Base-by-base conservation (phyloP, 2,797 vertebrate species). In the Hephaestus fuliginosus region DNA sequence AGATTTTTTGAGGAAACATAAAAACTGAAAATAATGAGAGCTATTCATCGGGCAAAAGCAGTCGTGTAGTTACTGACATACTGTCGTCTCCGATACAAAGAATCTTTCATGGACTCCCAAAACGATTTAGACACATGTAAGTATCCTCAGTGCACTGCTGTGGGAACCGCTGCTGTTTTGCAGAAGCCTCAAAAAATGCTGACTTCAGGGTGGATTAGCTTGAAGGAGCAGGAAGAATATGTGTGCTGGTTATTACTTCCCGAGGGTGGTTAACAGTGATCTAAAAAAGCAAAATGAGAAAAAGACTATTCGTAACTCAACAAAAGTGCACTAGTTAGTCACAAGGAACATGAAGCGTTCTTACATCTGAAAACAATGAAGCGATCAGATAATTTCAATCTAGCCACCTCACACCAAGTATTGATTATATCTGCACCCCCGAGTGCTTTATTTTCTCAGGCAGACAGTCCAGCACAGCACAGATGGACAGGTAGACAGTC, bases 401-500 rank as follows among this genome's bases (percentile, higher is more conserved):
- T 4, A 53, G 36, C 33, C 18, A 17, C 46, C 66, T 74, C 68
- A 78, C 70, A 55, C 36, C 28, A 56, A 41, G 52, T 66, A 83
- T 78, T 67, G 75, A 86, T 69, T 58, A 48, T 17, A 18, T 71
- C 78, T 48, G n/a, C 22, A 9, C 49, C 44, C 44, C 25, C 4
- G 33, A 62, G 41, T 7, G 62, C 66, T 77, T 73, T 70, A 78
- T 76, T 71, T 72, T 28, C 43, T 58, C 58, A 66, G 48, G 53
- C 46, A 76, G 80, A 66, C 70, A 36, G 20, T 48, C 55, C 20
- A 15, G 41, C 76, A 46, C 73, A 12, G 39, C 5, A 1, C 44
- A 41, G 74, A 77, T 15, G 76, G 81, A 86, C 78, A 70, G 73
- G 67, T 43, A 57, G 82, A 63, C 58, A 28, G 57, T 57, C 25